Percentiles rank a stretch among this genome's conserved stretches.
Conservation (phyloP, 2,797 vertebrate genomes). For the Liasis olivaceus region DNA sequence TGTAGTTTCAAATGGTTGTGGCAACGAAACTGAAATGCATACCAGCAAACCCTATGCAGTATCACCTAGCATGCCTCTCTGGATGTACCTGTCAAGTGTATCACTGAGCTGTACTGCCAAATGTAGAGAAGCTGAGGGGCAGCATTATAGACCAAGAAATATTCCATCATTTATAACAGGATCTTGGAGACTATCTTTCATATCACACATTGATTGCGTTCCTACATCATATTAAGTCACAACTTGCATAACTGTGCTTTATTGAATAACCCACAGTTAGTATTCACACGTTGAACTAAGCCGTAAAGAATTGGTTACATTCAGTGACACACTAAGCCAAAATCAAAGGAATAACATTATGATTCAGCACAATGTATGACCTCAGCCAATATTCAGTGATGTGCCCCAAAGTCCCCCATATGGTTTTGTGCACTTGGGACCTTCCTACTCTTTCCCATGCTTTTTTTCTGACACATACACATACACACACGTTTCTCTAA, state of each 20-base stretch:
- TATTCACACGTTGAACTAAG: not conserved
- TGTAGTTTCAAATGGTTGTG: not conserved
- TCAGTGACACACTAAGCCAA: not conserved
- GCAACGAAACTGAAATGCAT: not conserved
- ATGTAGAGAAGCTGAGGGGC: not conserved
- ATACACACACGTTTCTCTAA: not conserved
- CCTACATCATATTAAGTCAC: not conserved
- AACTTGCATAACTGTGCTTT: not conserved
- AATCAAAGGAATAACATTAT: not conserved
- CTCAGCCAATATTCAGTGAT: not conserved
- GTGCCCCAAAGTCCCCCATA: not conserved
- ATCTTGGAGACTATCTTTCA: not conserved
- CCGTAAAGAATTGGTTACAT: not conserved
- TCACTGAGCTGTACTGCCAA: not conserved
- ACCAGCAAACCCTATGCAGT: not conserved
- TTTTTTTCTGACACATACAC: not conserved
- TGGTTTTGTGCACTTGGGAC: not conserved
- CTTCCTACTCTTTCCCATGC: not conserved
- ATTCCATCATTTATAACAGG: not conserved
- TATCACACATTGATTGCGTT: not conserved
- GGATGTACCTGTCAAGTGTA: not conserved
- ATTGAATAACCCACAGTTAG: not conserved
- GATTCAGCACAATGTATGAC: not conserved
- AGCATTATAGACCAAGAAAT: not conserved
- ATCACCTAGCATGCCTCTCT: not conserved